These are phyloP conservation scores for Hapalemur alaotrensis DNA, from an alignment of 2,797 vertebrate genomes.

Conservation along the genomic window DNA sequence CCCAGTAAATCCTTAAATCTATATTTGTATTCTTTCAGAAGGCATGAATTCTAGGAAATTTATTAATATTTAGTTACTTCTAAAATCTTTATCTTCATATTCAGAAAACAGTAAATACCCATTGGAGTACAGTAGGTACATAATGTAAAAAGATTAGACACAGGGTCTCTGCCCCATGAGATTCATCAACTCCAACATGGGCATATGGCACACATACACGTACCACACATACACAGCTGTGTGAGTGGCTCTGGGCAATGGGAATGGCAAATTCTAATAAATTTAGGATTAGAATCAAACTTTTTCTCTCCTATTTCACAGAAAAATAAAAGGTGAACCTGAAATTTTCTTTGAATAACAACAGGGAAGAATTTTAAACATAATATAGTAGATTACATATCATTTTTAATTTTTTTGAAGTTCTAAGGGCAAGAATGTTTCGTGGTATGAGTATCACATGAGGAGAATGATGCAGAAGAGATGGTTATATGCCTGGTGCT, in stretches of 20 bases:
- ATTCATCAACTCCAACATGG: conserved; percentile 9
- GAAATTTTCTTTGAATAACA: neutral
- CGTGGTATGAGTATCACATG: neutral
- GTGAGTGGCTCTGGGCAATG: neutral
- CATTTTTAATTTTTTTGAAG: conserved; percentile 14
- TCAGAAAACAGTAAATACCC: neutral
- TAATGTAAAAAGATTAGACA: neutral
- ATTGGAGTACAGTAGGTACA: neutral
- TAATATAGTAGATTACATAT: neutral
- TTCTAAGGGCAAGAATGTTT: neutral
- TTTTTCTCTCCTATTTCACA: neutral
- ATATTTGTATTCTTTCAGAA: conserved; percentile 38
- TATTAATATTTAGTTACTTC: conserved; percentile 32
- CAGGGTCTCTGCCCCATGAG: neutral
- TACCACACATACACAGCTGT: neutral
- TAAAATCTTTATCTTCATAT: conserved; percentile 43
- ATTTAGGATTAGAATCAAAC: neutral
- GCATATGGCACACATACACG: neutral
- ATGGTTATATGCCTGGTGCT: neutral
- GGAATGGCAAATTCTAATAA: conserved; percentile 15
- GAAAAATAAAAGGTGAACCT: neutral
- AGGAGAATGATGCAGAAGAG: neutral
- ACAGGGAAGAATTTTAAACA: neutral
- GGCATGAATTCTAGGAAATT: conserved; percentile 23
- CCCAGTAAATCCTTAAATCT: conserved; percentile 6